Evolutionary conservation across 2,888 invertebrate species (phyloP).

Genomic region (Sesia bembeciformis): DNA sequence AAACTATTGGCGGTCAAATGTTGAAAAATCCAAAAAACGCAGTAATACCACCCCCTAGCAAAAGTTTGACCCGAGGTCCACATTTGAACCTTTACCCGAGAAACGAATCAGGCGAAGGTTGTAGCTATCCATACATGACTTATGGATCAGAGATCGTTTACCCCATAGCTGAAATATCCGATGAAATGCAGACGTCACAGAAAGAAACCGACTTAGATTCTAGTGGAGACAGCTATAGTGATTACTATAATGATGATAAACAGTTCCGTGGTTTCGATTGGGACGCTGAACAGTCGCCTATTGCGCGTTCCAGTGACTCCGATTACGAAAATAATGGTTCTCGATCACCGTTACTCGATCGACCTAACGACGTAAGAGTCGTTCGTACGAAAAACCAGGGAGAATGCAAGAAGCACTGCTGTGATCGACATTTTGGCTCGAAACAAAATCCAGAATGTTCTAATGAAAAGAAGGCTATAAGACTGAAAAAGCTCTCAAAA

Average conservation of each 20-base stretch:
- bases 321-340: slow-evolving; percentile 81
- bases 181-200: slow-evolving; percentile 82
- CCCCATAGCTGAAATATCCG: slow-evolving; percentile 89
- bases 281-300: slow-evolving; percentile 63
- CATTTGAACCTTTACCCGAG: slow-evolving; percentile 81
- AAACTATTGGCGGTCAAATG: slow-evolving; percentile 81
- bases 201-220: slow-evolving; percentile 77
- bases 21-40: slow-evolving; percentile 79
- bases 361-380: slow-evolving; percentile 56
- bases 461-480: slow-evolving; percentile 57
- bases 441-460: slow-evolving; percentile 39
- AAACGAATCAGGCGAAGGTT: slow-evolving; percentile 79
- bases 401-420: slow-evolving; percentile 53
- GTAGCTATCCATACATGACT: slow-evolving; percentile 80
- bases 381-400: slow-evolving; percentile 49
- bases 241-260: slow-evolving; percentile 74
- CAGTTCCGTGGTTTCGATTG: slow-evolving; percentile 68
- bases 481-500: slow-evolving; percentile 58
- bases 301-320: slow-evolving; percentile 74
- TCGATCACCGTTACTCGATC: slow-evolving; percentile 79
- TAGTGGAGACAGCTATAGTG: slow-evolving; percentile 75
- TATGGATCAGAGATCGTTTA: slow-evolving; percentile 86
- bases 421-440: slow-evolving; percentile 37
- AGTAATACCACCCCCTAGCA: slow-evolving; percentile 80
- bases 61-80: slow-evolving; percentile 79